A percentile compares a stretch with the other conserved stretches of the same genome.
phyloP scores from a whole-genome alignment of 2,797 vertebrate genomes.

The Oreochromis grahami region DNA sequence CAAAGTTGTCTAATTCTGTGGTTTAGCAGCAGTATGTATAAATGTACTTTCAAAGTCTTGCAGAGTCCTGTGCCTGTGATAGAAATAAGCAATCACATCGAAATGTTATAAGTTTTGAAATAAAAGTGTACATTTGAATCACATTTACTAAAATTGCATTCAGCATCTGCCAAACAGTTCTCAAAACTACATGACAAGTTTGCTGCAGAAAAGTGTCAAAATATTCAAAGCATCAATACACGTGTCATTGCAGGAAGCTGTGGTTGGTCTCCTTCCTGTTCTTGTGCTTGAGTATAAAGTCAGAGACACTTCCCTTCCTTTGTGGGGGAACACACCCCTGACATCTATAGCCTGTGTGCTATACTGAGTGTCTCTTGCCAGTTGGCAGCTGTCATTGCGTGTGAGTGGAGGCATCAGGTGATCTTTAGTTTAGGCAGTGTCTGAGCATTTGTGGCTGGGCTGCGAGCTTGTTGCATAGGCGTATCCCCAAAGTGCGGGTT shows the following conservation, averaged over 20 bases:
- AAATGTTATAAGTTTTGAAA: background rate
- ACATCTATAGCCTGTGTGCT: background rate
- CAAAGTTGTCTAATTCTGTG: background rate
- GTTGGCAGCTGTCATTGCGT: slow-evolving; percentile 37
- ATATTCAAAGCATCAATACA: slow-evolving; percentile 2
- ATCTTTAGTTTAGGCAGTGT: background rate
- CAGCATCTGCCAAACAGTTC: background rate
- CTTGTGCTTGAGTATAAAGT: slow-evolving; percentile 1
- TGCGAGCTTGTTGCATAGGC: background rate
- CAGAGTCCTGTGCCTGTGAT: background rate
- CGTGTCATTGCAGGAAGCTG: slow-evolving; percentile 81
- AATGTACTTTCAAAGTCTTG: background rate
- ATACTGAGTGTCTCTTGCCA: slow-evolving; percentile 1
- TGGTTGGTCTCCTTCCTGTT: slow-evolving; percentile 80
- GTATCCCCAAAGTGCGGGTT: background rate
- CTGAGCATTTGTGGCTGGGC: slow-evolving; percentile 6
- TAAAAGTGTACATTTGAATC: background rate
- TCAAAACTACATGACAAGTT: background rate
- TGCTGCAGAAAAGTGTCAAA: background rate
- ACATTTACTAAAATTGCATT: background rate
- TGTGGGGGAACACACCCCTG: slow-evolving; percentile 20
- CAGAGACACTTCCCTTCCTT: slow-evolving; percentile 30
- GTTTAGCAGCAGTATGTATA: background rate
- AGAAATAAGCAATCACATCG: background rate
- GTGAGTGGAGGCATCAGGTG: slow-evolving; percentile 39